These are phyloP conservation scores for Anas bahamensis DNA, from an alignment of 2,797 vertebrate species.

Conservation along the genomic window DNA sequence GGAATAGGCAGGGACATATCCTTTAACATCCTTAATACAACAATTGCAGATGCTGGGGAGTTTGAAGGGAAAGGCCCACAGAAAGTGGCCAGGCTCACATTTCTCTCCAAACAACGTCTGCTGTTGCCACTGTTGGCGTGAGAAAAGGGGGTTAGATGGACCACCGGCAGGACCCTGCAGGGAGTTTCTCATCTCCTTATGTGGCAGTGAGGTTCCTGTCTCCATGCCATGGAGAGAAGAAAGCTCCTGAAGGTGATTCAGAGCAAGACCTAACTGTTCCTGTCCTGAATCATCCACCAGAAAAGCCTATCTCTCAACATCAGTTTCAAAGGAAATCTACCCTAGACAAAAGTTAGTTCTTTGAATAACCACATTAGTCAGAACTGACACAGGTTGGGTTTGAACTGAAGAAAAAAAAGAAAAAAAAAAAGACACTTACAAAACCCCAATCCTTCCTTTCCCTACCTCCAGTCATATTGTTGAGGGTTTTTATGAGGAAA, in stretches of 20 bases:
- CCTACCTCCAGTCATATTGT: constrained; percentile 13
- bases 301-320: neutral
- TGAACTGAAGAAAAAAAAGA: constrained; percentile 4
- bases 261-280: constrained; percentile 9
- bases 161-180: neutral
- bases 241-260: constrained; percentile 55
- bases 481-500: constrained; percentile 28
- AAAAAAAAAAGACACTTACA: neutral
- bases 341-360: constrained; percentile 15
- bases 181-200: neutral
- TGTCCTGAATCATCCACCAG: constrained; percentile 39
- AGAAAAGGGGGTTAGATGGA: neutral
- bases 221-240: neutral
- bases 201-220: neutral
- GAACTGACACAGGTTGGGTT: constrained; percentile 17
- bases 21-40: constrained; percentile 36
- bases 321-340: constrained; percentile 10
- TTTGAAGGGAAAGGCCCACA: neutral
- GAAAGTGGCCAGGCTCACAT: neutral
- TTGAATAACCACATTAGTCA: constrained; percentile 41
- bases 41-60: constrained; percentile 22
- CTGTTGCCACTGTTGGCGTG: neutral
- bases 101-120: neutral
- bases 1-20: constrained; percentile 29
- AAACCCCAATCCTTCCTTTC: neutral